Evolutionary conservation across 2,113 vertebrate genomes (phyloP).

Genomic region (Tiliqua scincoides): DNA sequence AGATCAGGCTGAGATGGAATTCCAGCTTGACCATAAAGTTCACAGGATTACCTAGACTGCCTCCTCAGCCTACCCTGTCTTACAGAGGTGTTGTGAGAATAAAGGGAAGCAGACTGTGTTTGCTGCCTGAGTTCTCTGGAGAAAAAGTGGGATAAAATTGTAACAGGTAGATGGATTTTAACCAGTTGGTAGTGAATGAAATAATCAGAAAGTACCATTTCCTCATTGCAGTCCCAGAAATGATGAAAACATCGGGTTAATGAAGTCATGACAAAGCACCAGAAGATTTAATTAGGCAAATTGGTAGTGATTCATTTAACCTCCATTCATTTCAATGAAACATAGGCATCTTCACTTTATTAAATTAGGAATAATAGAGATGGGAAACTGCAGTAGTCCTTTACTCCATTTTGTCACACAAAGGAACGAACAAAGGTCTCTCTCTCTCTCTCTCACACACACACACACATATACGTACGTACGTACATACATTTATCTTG

Average conservation of each 20-base stretch:
- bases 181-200: neutral
- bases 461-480: no score
- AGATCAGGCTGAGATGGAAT: neutral
- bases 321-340: no score
- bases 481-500: neutral
- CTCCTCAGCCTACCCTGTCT: neutral
- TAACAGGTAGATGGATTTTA: neutral
- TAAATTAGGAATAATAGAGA: neutral
- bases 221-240: neutral
- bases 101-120: neutral
- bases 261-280: neutral
- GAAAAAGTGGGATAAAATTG: neutral
- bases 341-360: no score
- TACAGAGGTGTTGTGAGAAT: neutral
- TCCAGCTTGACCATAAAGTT: no score
- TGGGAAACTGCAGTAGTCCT: neutral
- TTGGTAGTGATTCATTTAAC: no score
- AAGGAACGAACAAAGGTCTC: no score
- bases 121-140: neutral
- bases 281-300: neutral
- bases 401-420: neutral
- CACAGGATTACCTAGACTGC: neutral
- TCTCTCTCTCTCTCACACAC: no score
- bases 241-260: neutral
- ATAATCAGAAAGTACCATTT: neutral